phyloP scores from a whole-genome alignment of 2,888 invertebrate genomes.

The Apomyelois bistriatella region DNA sequence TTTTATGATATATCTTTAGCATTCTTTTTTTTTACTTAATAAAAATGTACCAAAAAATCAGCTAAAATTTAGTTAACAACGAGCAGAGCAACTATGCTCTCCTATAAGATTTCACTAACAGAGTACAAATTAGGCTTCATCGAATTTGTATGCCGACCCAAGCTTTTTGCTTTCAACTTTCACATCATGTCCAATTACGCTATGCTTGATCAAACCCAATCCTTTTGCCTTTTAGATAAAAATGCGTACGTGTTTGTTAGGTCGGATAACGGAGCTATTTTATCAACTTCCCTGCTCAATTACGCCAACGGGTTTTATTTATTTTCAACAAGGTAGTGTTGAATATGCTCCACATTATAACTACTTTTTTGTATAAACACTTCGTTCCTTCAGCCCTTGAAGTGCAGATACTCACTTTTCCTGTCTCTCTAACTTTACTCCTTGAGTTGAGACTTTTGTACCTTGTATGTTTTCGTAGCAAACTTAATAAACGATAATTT shows the following conservation, averaged over 20 bases:
- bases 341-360: neutral
- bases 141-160: conserved; percentile 17
- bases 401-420: too few relatives aligned
- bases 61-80: too few relatives aligned
- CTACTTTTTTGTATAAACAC: too few relatives aligned
- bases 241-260: conserved; percentile 3
- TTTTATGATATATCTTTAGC: too few relatives aligned
- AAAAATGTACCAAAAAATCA: too few relatives aligned
- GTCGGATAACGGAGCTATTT: conserved; percentile 6
- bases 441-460: too few relatives aligned
- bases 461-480: too few relatives aligned
- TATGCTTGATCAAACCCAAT: conserved; percentile 19
- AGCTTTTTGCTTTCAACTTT: conserved; percentile 13
- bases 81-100: neutral
- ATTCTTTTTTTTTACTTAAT: too few relatives aligned
- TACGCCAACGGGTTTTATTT: neutral
- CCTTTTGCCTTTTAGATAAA: conserved; percentile 12
- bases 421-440: too few relatives aligned
- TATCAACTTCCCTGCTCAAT: neutral
- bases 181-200: conserved; percentile 18
- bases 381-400: too few relatives aligned
- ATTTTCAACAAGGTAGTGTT: neutral
- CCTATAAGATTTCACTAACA: neutral
- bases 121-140: conserved; percentile 14
- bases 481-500: too few relatives aligned